Evolutionary conservation across 2,797 vertebrate species (phyloP).

Genomic region (Sebastes trivittatus): DNA sequence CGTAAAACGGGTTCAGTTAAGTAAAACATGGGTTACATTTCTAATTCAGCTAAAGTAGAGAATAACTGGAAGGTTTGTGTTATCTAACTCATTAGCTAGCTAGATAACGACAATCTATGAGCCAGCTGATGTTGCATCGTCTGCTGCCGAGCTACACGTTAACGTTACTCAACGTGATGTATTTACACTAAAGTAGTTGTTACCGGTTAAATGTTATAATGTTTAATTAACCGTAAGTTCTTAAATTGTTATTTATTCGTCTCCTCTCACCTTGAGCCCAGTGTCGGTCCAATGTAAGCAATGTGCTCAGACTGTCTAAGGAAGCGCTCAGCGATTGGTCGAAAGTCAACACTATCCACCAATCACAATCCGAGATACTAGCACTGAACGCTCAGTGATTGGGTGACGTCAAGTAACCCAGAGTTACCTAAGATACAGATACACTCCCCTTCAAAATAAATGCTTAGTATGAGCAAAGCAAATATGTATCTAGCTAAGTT

Average conservation of each 20-base stretch:
- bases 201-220: background rate
- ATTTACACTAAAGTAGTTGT: background rate
- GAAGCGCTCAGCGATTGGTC: constrained; percentile 59
- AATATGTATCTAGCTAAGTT: background rate
- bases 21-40: too few relatives aligned
- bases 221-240: background rate
- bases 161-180: fast-evolving
- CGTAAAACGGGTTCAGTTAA: too few relatives aligned
- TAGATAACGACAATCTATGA: background rate
- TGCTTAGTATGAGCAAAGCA: too few relatives aligned
- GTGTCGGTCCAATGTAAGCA: background rate
- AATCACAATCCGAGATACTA: constrained; percentile 59
- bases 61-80: background rate
- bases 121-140: background rate
- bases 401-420: background rate
- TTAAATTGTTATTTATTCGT: background rate
- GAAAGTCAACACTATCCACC: constrained; percentile 21
- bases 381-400: background rate
- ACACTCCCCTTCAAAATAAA: constrained; percentile 43
- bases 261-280: constrained; percentile 74
- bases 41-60: background rate
- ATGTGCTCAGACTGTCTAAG: background rate
- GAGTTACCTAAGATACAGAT: background rate
- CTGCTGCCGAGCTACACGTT: background rate
- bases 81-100: background rate